phyloP scores from a whole-genome alignment of 1,140 invertebrate species.

The Drosophila pallidifrons region DNA sequence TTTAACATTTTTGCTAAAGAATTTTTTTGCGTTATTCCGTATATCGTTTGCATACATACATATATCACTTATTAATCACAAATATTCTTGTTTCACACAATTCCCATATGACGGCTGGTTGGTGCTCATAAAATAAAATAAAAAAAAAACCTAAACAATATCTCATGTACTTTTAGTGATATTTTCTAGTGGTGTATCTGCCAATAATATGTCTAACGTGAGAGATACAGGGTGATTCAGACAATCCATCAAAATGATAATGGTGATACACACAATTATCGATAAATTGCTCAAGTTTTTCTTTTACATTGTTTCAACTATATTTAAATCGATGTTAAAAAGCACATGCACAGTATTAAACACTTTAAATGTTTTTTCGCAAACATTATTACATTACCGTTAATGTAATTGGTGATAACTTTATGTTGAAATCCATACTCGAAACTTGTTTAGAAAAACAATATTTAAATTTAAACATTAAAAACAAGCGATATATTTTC shows the following conservation, averaged over 20 bases:
- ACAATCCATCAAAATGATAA: conserved; percentile 3
- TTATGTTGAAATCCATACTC: too few relatives aligned
- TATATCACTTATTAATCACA: conserved; percentile 52
- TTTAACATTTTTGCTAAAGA: conserved; percentile 34
- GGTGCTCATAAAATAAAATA: conserved; percentile 54
- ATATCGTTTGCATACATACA: conserved; percentile 30
- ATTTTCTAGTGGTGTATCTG: conserved; percentile 68
- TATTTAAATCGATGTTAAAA: neutral
- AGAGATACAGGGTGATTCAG: conserved; percentile 52
- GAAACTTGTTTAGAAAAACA: too few relatives aligned
- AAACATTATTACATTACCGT: too few relatives aligned
- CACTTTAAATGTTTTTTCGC: too few relatives aligned
- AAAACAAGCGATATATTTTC: too few relatives aligned
- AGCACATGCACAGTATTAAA: neutral
- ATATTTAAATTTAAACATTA: too few relatives aligned
- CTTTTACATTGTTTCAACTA: neutral
- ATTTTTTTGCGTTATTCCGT: conserved; percentile 17
- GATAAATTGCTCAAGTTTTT: conserved; percentile 1
- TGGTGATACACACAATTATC: conserved; percentile 22
- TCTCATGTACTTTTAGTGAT: conserved; percentile 67
- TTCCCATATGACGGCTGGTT: conserved; percentile 37
- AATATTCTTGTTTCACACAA: conserved; percentile 50
- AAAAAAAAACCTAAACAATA: conserved; percentile 72
- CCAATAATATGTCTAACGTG: conserved; percentile 59
- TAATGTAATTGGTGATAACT: too few relatives aligned